Percentiles rank a stretch among this genome's conserved stretches.
phyloP scores from a whole-genome alignment of 2,797 vertebrate genomes.

The Carcharodon carcharias region DNA sequence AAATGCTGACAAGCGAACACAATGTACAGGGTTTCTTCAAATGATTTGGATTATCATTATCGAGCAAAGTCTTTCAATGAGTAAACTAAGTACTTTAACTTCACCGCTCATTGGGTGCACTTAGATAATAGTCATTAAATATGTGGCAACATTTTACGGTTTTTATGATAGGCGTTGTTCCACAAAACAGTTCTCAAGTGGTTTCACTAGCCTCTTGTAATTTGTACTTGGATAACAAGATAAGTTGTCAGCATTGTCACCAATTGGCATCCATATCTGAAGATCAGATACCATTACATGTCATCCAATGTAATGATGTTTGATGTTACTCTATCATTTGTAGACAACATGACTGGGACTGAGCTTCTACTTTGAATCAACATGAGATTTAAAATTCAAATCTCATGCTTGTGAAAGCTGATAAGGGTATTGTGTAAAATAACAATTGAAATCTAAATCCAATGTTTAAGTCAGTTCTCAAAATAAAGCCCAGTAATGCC shows the following conservation, averaged over 20 bases:
- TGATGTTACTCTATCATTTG: not conserved
- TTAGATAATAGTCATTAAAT: not conserved
- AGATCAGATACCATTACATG: not conserved
- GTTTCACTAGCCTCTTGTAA: not conserved
- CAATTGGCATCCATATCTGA: not conserved
- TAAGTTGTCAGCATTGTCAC: not conserved
- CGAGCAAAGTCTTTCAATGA: not conserved
- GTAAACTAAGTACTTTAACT: not conserved
- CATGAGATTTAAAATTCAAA: not conserved
- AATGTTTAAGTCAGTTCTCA: not conserved
- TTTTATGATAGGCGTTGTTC: not conserved
- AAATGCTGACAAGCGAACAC: not conserved
- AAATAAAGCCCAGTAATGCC: not conserved
- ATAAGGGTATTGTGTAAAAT: not conserved
- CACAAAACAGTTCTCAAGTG: not conserved
- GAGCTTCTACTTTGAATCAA: not conserved
- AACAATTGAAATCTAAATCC: not conserved
- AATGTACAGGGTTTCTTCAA: conserved; percentile 8
- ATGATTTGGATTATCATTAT: not conserved
- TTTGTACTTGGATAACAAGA: not conserved
- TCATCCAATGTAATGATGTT: not conserved
- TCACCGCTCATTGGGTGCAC: not conserved
- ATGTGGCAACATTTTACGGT: not conserved
- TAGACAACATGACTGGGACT: not conserved
- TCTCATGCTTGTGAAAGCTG: not conserved